These are phyloP conservation scores for Colostygia pectinataria DNA, from an alignment of 2,888 invertebrate species.

Conservation along the genomic window DNA sequence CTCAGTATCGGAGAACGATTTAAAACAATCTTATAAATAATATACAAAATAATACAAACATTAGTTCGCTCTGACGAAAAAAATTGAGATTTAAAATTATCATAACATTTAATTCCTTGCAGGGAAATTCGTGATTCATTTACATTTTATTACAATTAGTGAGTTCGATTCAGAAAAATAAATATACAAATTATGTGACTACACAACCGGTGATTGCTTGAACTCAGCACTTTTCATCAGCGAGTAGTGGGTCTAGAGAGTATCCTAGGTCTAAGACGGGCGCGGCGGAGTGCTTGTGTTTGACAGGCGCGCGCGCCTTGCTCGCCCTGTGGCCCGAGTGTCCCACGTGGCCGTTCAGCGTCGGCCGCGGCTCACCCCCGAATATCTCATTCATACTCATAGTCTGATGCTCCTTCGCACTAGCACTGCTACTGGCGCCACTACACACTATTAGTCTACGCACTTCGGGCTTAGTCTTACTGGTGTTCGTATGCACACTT, in stretches of 20 bases:
- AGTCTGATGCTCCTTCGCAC: conserved; percentile 49
- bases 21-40: conserved; percentile 79
- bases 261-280: conserved; percentile 69
- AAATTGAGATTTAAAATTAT: conserved; percentile 74
- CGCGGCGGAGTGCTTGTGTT: conserved; percentile 53
- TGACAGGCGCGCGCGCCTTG: conserved; percentile 37
- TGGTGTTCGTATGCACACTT: conserved; percentile 71
- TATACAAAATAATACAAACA: conserved; percentile 83
- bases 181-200: conserved; percentile 75
- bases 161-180: conserved; percentile 75
- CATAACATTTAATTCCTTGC: conserved; percentile 63
- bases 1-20: conserved; percentile 58
- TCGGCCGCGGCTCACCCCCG: conserved; percentile 52
- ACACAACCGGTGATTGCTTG: conserved; percentile 73
- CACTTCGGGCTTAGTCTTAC: conserved; percentile 75
- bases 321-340: conserved; percentile 37
- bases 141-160: conserved; percentile 55
- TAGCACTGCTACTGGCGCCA: conserved; percentile 42
- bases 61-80: conserved; percentile 66
- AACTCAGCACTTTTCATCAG: conserved; percentile 77
- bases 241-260: conserved; percentile 73
- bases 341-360: conserved; percentile 60
- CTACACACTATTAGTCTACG: conserved; percentile 77
- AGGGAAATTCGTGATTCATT: conserved; percentile 69
- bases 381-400: conserved; percentile 65